phyloP scores from a whole-genome alignment of 1,140 invertebrate genomes.

The Ostrea edulis region DNA sequence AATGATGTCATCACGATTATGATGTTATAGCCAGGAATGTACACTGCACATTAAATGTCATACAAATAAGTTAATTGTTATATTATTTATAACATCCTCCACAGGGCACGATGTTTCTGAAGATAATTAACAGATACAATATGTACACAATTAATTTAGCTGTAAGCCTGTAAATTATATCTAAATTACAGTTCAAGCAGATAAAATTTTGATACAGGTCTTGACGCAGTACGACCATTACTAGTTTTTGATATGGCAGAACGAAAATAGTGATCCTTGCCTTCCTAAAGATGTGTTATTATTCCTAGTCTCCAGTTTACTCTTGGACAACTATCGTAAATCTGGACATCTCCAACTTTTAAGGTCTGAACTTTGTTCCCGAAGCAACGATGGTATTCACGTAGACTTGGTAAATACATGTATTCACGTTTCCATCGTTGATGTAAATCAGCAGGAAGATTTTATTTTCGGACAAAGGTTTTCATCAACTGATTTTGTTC shows the following conservation, averaged over 20 bases:
- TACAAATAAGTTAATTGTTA: too few relatives aligned
- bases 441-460: neutral
- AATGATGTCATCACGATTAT: too few relatives aligned
- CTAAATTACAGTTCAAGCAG: neutral
- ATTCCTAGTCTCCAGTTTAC: slow-evolving; percentile 4
- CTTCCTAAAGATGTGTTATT: too few relatives aligned
- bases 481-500: neutral
- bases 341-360: neutral
- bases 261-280: neutral
- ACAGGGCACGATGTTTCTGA: too few relatives aligned
- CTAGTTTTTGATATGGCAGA: neutral
- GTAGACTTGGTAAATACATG: neutral
- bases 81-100: too few relatives aligned
- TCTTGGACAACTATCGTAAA: neutral
- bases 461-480: neutral
- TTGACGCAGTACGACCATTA: neutral
- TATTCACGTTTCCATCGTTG: neutral
- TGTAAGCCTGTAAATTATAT: neutral
- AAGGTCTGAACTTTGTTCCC: slow-evolving; percentile 2
- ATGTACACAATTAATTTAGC: too few relatives aligned
- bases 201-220: neutral
- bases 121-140: too few relatives aligned
- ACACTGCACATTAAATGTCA: too few relatives aligned
- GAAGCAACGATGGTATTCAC: neutral
- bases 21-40: too few relatives aligned